A percentile compares a stretch with the other conserved stretches of the same genome.
phyloP scores from a whole-genome alignment of 37 sponge, comb jelly and placozoan genomes.

The Geodia barretti region DNA sequence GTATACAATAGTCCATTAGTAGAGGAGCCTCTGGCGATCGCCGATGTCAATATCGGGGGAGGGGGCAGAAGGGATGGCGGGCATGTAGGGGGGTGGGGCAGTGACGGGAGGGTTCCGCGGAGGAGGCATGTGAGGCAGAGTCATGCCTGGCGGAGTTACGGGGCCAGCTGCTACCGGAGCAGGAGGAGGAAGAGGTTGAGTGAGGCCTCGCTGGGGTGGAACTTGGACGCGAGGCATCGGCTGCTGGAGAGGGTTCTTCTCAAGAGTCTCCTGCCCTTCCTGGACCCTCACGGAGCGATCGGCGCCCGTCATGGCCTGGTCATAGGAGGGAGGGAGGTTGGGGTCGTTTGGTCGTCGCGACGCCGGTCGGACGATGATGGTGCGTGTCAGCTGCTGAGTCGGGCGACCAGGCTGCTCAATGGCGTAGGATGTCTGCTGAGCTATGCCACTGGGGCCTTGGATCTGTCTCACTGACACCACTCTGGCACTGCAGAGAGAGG shows the following conservation, averaged over 20 bases:
- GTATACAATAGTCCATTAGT: too few relatives aligned
- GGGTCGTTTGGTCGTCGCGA: slow-evolving; percentile 26
- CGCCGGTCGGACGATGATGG: slow-evolving; percentile 20
- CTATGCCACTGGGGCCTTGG: slow-evolving; percentile 14
- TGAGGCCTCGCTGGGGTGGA: too few relatives aligned
- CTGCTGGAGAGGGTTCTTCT: not conserved
- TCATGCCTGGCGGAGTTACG: not conserved
- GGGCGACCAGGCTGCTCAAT: slow-evolving; percentile 28
- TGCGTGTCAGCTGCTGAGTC: slow-evolving; percentile 28
- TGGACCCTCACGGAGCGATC: slow-evolving; percentile 49
- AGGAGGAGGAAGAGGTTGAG: not conserved
- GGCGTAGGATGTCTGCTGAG: slow-evolving; percentile 35
- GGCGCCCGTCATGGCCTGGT: slow-evolving; percentile 48
- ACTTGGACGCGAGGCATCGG: not conserved
- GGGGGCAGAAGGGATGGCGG: not conserved
- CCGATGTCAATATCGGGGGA: not conserved
- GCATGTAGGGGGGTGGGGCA: not conserved
- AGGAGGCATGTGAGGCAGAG: not conserved
- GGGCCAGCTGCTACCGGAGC: not conserved
- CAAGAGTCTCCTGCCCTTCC: not conserved
- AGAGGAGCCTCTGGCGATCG: slow-evolving; percentile 1
- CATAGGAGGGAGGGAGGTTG: slow-evolving; percentile 60
- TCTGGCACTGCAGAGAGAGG: slow-evolving; percentile 21
- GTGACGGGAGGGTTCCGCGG: not conserved
- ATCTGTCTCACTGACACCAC: slow-evolving; percentile 16